These are phyloP conservation scores for Lontra canadensis DNA, from an alignment of 2,113 vertebrate genomes.

Conservation along the genomic window DNA sequence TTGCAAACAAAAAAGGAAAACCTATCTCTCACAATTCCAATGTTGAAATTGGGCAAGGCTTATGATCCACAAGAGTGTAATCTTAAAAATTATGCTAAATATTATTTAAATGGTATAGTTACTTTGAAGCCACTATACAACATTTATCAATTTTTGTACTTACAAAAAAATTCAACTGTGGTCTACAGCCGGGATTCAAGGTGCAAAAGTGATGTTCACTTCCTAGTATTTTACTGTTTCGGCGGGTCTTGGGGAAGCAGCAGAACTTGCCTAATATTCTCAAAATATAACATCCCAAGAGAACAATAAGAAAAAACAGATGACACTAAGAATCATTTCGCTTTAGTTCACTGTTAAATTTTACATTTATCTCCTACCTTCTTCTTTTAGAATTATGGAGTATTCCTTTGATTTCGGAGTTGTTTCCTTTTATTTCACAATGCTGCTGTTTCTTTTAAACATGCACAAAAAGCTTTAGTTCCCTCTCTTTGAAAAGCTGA, in stretches of 20 bases:
- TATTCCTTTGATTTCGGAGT: not conserved
- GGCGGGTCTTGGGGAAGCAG: not conserved
- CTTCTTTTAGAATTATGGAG: not conserved
- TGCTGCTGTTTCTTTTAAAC: not conserved
- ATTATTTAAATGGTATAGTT: not conserved
- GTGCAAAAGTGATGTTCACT: not conserved
- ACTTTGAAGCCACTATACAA: not conserved
- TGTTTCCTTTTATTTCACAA: not conserved
- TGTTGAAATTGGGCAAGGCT: slow-evolving; percentile 11
- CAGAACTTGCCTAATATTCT: not conserved
- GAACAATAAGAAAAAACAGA: not conserved
- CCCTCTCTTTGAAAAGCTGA: slow-evolving; percentile 19
- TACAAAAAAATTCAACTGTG: not conserved
- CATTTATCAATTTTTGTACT: not conserved
- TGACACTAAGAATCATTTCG: not conserved
- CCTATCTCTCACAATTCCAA: not conserved
- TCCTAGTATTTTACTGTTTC: slow-evolving; percentile 2
- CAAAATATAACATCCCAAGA: not conserved
- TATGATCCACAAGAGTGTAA: not conserved
- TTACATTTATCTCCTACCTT: not conserved
- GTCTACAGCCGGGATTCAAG: not conserved
- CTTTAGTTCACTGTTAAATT: not conserved
- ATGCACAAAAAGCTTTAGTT: not conserved
- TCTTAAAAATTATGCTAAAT: not conserved
- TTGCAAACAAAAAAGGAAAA: slow-evolving; percentile 56